Base-by-base conservation (phyloP, 2,888 invertebrate species). In the Microctonus aethiopoides region DNA sequence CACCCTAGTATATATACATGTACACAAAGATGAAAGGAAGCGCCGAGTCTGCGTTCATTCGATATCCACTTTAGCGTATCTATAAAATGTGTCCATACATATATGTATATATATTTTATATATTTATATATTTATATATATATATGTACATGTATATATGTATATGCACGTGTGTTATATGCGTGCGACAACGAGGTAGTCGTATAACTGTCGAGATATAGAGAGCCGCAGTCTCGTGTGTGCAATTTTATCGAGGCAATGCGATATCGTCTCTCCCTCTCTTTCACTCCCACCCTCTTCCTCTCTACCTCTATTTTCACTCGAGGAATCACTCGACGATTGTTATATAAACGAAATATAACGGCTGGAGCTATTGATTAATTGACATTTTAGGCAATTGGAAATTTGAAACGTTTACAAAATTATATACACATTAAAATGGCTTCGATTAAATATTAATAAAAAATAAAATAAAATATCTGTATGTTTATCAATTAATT, bases 11-110 rank as follows among this genome's bases (percentile, higher is more conserved):
- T 26, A 26, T n/a, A 26, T n/a, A n/a, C n/a, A n/a, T n/a, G n/a
- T n/a, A n/a, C n/a, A n/a, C n/a, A n/a, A n/a, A 63, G 63, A 63
- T 63, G 51, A 63, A 61, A 61, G 61, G 41, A 63, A 46, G 41
- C 29, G 63, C 16, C 46, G 20, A 61, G 61, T 51, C 34, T 63
- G 51, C 20, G 20, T 16, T n/a, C 63, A 51, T 24, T 39, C 39
- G 13, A 24, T 24, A 36, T 10, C 20, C 61, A 39, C 39, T 59
- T 22, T 24, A 22, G 39, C 11, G 11, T 11, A 13, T 60, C 32
- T 20, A 13, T 36, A 13, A 9, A 26, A 22, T 36, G 22, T 22
- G 22, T 60, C 32, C 60, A 60, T 13, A 16, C 10, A 59, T n/a
- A 10, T n/a, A 59, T 59, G 5, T n/a, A n/a, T n/a, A n/a, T n/a